Percentiles rank a stretch among this genome's conserved stretches.
Conservation (phyloP, 1,140 invertebrate genomes). For the Ooceraea biroi region DNA sequence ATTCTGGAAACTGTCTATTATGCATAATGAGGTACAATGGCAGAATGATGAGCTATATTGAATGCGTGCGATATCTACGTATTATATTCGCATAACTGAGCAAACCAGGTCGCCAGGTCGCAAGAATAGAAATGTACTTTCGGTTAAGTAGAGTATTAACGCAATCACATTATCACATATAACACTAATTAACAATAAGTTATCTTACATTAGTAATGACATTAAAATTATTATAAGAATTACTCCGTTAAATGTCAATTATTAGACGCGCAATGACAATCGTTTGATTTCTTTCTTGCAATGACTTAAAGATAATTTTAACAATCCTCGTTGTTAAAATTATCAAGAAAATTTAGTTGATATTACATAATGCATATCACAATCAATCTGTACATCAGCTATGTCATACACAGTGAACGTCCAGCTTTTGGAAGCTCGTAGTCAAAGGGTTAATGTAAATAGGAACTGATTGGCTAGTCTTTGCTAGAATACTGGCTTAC, state of each 20-base stretch:
- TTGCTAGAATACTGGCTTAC: background rate
- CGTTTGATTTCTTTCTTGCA: no score
- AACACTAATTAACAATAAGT: background rate
- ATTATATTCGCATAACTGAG: conserved; percentile 49
- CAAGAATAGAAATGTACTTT: conserved; percentile 64
- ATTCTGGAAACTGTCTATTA: conserved; percentile 19
- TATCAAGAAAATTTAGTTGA: no score
- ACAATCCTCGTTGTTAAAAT: no score
- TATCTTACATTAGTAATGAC: background rate
- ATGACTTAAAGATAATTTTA: no score
- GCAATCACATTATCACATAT: background rate
- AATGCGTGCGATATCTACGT: conserved; percentile 51
- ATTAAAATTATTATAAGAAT: no score
- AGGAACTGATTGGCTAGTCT: background rate
- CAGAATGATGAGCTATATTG: conserved; percentile 33
- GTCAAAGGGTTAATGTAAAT: background rate
- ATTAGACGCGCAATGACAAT: no score
- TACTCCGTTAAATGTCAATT: no score
- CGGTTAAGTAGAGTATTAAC: conserved; percentile 33
- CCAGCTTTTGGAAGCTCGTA: no score
- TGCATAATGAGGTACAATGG: background rate
- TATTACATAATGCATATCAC: no score
- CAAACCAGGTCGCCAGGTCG: conserved; percentile 31
- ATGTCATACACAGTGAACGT: no score
- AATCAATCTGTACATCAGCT: no score